These are phyloP conservation scores for Heterochromis multidens DNA, from an alignment of 2,113 vertebrate genomes.

Conservation along the genomic window DNA sequence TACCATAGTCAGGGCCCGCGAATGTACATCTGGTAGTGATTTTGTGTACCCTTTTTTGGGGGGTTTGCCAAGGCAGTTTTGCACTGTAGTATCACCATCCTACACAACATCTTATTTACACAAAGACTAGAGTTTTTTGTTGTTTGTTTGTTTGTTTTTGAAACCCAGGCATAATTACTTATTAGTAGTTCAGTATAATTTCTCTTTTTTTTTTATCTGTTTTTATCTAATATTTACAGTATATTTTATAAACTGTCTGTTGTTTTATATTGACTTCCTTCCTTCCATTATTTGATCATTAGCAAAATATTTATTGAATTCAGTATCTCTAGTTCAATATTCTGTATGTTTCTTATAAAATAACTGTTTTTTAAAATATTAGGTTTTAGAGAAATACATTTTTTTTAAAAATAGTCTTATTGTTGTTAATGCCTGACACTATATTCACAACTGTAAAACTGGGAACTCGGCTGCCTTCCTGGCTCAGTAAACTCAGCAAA, in stretches of 20 bases:
- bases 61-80: conserved; percentile 51
- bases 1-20: conserved; percentile 8
- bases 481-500: background rate
- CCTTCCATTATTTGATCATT: background rate
- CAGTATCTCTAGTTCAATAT: background rate
- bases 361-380: background rate
- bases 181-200: background rate
- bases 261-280: background rate
- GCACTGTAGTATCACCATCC: conserved; percentile 28
- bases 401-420: background rate
- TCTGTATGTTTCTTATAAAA: background rate
- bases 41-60: conserved; percentile 25
- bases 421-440: background rate
- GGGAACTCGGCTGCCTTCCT: background rate
- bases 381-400: background rate
- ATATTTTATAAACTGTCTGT: background rate
- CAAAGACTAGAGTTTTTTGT: background rate
- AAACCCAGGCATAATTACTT: background rate
- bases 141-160: background rate
- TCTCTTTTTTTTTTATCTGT: background rate
- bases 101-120: background rate
- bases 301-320: background rate
- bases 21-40: conserved; percentile 65
- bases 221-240: accelerated
- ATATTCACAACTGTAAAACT: background rate